Percentiles rank a stretch among this genome's conserved stretches.
Evolutionary conservation across 1,140 invertebrate species (phyloP).

Genomic region (Drosophila teissieri): DNA sequence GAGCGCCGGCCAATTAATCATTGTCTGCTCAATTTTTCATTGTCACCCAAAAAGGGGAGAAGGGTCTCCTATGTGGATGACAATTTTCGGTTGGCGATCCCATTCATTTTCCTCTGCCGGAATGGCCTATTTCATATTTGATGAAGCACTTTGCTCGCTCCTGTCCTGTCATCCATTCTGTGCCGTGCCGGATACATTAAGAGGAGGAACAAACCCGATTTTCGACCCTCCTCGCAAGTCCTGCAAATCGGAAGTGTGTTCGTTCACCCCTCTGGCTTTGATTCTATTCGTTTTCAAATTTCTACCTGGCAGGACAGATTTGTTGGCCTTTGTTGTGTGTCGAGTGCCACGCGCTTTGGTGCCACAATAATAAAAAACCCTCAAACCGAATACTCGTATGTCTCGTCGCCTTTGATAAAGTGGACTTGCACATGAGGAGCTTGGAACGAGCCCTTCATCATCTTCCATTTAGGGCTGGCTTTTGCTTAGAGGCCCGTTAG

Average conservation of each 20-base stretch:
- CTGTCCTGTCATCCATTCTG: slow-evolving; percentile 46
- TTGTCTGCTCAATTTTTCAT: slow-evolving; percentile 73
- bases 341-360: slow-evolving; percentile 67
- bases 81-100: slow-evolving; percentile 29
- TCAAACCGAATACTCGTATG: slow-evolving; percentile 42
- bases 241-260: slow-evolving; percentile 26
- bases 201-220: slow-evolving; percentile 27
- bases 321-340: slow-evolving; percentile 42
- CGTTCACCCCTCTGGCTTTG: slow-evolving; percentile 26
- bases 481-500: slow-evolving; percentile 51
- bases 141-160: slow-evolving; percentile 63
- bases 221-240: slow-evolving; percentile 15
- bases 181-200: slow-evolving; percentile 49
- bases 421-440: slow-evolving; percentile 58
- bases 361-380: slow-evolving; percentile 48
- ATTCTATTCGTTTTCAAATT: slow-evolving; percentile 63
- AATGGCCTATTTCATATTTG: slow-evolving; percentile 66
- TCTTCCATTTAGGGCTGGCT: slow-evolving; percentile 21
- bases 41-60: slow-evolving; percentile 31
- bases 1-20: slow-evolving; percentile 67
- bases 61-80: slow-evolving; percentile 20
- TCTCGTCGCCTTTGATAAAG: slow-evolving; percentile 76
- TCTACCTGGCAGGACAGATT: slow-evolving; percentile 43
- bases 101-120: slow-evolving; percentile 3
- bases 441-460: slow-evolving; percentile 17